Conservation (phyloP, 2,888 invertebrate species). For the Ennomos quercinarius region DNA sequence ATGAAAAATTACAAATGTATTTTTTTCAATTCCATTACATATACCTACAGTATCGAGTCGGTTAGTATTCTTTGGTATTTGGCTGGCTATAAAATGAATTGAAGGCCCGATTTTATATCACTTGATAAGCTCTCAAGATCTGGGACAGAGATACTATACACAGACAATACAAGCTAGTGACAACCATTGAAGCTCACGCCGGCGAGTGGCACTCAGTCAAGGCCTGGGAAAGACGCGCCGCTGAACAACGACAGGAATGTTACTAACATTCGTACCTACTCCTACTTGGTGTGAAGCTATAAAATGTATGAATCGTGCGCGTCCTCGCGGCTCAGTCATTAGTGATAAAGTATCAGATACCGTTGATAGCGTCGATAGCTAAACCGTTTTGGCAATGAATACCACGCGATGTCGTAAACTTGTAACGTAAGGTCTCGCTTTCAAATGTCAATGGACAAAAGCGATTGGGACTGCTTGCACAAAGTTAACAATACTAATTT, state of each 20-base stretch:
- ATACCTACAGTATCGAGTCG: no score
- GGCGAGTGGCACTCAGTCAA: conserved; percentile 27
- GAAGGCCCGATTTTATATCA: conserved; percentile 27
- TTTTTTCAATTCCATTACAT: no score
- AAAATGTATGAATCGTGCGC: background rate
- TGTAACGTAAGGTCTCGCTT: conserved; percentile 18
- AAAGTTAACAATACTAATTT: conserved; percentile 17
- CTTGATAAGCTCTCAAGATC: conserved; percentile 31
- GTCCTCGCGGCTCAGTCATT: conserved; percentile 16
- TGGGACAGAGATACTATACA: conserved; percentile 32
- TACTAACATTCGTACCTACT: background rate
- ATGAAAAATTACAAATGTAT: no score
- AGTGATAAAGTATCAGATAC: conserved; percentile 36
- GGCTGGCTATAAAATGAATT: background rate
- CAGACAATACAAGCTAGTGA: conserved; percentile 20
- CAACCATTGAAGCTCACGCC: conserved; percentile 26
- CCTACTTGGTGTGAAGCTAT: background rate
- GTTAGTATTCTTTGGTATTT: no score
- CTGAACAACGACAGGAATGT: background rate
- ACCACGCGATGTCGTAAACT: conserved; percentile 14
- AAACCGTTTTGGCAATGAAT: conserved; percentile 28
- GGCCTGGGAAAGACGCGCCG: conserved; percentile 28
- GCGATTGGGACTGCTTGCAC: conserved; percentile 1
- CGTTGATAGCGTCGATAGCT: conserved; percentile 26
- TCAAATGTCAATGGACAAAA: conserved; percentile 21